A percentile compares a stretch with the other conserved stretches of the same genome.
These are phyloP conservation scores for Halichoerus grypus DNA, from an alignment of 2,113 vertebrate genomes.

Conservation along the genomic window DNA sequence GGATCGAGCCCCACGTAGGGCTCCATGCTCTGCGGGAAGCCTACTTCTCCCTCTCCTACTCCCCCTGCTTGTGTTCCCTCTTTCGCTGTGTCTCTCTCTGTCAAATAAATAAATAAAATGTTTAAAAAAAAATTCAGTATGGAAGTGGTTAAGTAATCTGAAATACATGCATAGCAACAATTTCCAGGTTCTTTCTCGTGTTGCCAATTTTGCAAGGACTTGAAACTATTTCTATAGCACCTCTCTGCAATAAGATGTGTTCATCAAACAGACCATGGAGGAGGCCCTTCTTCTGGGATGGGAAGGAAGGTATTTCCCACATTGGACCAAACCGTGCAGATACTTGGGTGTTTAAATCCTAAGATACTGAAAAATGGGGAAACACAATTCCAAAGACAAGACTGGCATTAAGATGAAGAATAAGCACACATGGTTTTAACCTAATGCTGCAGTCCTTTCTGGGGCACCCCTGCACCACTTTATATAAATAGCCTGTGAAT, in stretches of 20 bases:
- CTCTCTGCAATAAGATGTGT: neutral
- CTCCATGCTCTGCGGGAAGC: no score
- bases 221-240: slow-evolving; percentile 55
- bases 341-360: neutral
- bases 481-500: neutral
- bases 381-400: neutral
- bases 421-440: neutral
- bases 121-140: no score
- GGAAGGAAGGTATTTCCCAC: slow-evolving; percentile 42
- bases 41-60: no score
- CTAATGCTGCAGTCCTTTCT: neutral
- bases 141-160: slow-evolving; percentile 60
- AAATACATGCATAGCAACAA: slow-evolving; percentile 56
- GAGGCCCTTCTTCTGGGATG: neutral
- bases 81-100: no score
- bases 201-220: slow-evolving; percentile 72
- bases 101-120: no score
- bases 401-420: neutral
- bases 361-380: neutral
- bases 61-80: no score
- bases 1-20: no score
- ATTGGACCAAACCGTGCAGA: slow-evolving; percentile 21
- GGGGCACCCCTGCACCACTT: neutral
- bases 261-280: slow-evolving; percentile 40
- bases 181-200: slow-evolving; percentile 65